Evolutionary conservation across 2,113 vertebrate genomes (phyloP), one percentile per base, ranked within the genome.

Genomic region (Polyodon spathula): DNA sequence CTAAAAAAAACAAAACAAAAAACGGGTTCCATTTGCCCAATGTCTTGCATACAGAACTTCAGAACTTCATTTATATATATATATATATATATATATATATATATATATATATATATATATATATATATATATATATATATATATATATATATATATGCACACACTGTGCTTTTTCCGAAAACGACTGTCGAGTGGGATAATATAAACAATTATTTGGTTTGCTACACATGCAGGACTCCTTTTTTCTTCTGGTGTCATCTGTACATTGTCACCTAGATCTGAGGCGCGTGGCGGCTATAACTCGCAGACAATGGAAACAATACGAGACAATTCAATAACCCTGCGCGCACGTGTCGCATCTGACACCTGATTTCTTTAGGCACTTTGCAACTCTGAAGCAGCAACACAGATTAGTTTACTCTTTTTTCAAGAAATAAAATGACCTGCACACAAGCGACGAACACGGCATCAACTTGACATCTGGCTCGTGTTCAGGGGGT

Each of bases 281-380:
- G 56, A 69, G 80, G 81, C 84, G 73, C 77, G 84, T 84, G 85
- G 81, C 82, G 70, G 73, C 78, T 66, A 84, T 86, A 76, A 82
- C 43, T 63, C 42, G 68, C 58, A 65, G 71, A 84, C 78, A 86
- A 84, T 72, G 42, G 62, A 66, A 10, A 71, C 48, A 80, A 83
- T 65, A 66, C n/a, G 41, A 63, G 66, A 52, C 70, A 63, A 46
- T 66, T 8, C 48, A 68, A 69, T 66, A 66, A 71, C 63, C 10
- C 60, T 58, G 64, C 58, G 40, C 27, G 55, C 44, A 61, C 61
- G 62, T 71, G 50, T 65, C 78, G 60, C 64, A 66, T 81, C 76
- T 76, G 81, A 84, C 83, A 84, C 78, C 81, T 72, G 78, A 82
- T 78, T 64, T 80, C 57, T 58, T 62, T 54, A 57, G 37, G 61